Evolutionary conservation across 2,113 vertebrate genomes (phyloP).

Genomic region (Corvus hawaiiensis): DNA sequence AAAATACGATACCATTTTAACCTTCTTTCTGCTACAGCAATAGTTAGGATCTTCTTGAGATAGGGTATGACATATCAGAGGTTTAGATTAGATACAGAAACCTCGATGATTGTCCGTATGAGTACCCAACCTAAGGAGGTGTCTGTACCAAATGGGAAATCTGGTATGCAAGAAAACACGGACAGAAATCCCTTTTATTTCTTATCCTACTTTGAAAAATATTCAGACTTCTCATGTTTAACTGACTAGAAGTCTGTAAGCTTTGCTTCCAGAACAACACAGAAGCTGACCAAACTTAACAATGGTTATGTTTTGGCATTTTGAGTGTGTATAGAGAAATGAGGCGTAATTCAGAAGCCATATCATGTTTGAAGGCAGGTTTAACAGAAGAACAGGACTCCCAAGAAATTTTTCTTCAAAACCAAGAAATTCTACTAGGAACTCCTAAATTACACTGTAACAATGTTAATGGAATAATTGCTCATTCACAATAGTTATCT

Average conservation of each 20-base stretch:
- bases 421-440: neutral
- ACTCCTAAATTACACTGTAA: neutral
- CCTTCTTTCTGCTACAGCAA: neutral
- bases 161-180: accelerated
- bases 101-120: neutral
- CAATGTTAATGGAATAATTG: neutral
- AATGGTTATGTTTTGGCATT: neutral
- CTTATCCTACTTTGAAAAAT: neutral
- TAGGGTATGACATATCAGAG: neutral
- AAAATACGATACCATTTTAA: neutral
- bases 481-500: neutral
- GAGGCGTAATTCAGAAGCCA: neutral
- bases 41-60: neutral
- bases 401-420: neutral
- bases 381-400: neutral
- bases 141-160: neutral
- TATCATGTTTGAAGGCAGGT: neutral
- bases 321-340: neutral
- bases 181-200: neutral
- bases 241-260: neutral
- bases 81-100: neutral
- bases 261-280: neutral
- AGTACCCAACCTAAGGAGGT: neutral
- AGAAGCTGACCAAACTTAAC: neutral
- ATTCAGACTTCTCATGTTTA: neutral